These are phyloP conservation scores for Albula glossodonta DNA, from an alignment of 2,113 vertebrate genomes.

Conservation along the genomic window DNA sequence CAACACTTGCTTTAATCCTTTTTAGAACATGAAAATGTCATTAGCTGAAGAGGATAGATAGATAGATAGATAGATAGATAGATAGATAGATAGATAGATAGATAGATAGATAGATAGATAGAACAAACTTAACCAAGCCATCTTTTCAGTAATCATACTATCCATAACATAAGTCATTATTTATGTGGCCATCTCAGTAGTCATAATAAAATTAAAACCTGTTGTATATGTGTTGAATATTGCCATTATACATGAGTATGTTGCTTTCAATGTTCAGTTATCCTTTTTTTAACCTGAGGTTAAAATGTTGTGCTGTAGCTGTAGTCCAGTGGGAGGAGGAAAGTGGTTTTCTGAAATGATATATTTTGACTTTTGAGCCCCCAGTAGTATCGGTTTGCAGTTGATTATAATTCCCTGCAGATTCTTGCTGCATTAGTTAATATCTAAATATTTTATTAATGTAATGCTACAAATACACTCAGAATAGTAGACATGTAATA, in stretches of 20 bases:
- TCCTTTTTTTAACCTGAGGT: no score
- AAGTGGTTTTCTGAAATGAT: not conserved
- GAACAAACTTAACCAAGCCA: no score
- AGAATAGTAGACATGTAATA: not conserved
- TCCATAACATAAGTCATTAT: no score
- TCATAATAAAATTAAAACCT: not conserved
- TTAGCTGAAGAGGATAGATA: no score
- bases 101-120: no score
- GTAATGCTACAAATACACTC: not conserved
- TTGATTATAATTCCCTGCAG: not conserved
- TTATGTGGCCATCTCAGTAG: no score
- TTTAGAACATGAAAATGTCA: no score
- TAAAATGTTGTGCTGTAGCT: no score
- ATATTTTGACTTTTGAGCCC: not conserved
- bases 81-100: no score
- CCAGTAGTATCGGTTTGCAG: not conserved
- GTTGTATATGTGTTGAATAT: not conserved
- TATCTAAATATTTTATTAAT: not conserved
- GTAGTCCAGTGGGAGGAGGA: not conserved
- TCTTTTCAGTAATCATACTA: no score
- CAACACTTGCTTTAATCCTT: no score
- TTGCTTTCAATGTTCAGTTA: not conserved
- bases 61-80: no score
- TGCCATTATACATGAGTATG: not conserved
- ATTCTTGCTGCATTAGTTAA: not conserved